These are phyloP conservation scores for Dasysyrphus tricinctus DNA, from an alignment of 2,888 invertebrate genomes.

Conservation along the genomic window DNA sequence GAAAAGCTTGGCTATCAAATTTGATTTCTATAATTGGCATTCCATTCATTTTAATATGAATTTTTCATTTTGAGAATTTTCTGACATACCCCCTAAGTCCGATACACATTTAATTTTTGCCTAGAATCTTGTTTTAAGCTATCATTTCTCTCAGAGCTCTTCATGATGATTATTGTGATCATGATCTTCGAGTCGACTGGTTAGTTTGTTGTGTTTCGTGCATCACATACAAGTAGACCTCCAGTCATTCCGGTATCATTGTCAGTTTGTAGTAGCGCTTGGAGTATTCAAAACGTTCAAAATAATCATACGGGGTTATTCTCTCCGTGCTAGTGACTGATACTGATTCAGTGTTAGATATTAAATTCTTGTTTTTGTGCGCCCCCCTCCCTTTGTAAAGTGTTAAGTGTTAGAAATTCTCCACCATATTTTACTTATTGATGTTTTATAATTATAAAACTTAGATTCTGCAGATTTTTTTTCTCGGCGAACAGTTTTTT, in stretches of 20 bases:
- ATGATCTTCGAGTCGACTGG: slow-evolving; percentile 57
- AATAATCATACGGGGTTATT: slow-evolving; percentile 20
- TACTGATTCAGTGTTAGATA: slow-evolving; percentile 53
- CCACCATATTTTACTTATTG: neutral
- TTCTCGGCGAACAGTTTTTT: slow-evolving; percentile 16
- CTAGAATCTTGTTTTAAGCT: slow-evolving; percentile 67
- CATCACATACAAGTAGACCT: slow-evolving; percentile 55
- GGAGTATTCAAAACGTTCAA: slow-evolving; percentile 53
- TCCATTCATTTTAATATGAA: neutral
- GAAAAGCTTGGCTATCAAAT: too few species aligned
- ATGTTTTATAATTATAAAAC: neutral
- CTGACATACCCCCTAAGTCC: slow-evolving; percentile 48
- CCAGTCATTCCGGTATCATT: slow-evolving; percentile 66
- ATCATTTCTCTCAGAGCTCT: slow-evolving; percentile 54
- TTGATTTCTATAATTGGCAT: too few species aligned
- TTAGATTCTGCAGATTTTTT: neutral
- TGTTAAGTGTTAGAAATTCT: slow-evolving; percentile 34
- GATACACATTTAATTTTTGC: slow-evolving; percentile 30
- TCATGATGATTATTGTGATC: slow-evolving; percentile 31
- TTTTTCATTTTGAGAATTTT: neutral
- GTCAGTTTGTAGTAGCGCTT: slow-evolving; percentile 64
- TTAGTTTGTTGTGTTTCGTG: slow-evolving; percentile 35
- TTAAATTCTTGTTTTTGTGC: slow-evolving; percentile 28
- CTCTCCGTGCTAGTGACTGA: slow-evolving; percentile 22
- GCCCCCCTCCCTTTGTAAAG: slow-evolving; percentile 11